Percentiles rank a stretch among this genome's conserved stretches.
These are phyloP conservation scores for Sphaerodactylus townsendi DNA, from an alignment of 2,113 vertebrate genomes.

Conservation along the genomic window DNA sequence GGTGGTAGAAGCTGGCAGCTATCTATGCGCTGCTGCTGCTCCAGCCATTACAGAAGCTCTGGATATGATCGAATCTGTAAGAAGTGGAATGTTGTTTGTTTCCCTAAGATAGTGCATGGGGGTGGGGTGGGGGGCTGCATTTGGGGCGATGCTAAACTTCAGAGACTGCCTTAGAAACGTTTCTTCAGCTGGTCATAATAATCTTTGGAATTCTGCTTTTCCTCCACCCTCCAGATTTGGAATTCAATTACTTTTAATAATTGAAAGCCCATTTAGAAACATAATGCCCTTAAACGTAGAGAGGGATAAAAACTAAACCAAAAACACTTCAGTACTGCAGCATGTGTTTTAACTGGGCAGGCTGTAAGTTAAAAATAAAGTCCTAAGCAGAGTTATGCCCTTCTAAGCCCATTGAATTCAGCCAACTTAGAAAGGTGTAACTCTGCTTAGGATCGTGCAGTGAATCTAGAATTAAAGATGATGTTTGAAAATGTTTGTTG, in stretches of 20 bases:
- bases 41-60: conserved; percentile 87
- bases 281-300: background rate
- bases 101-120: background rate
- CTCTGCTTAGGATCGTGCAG: no score
- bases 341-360: background rate
- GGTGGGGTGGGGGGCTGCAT: background rate
- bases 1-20: conserved; percentile 89
- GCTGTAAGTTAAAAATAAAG: background rate
- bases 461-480: background rate
- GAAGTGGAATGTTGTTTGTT: conserved; percentile 29
- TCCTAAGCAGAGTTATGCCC: no score
- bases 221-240: background rate
- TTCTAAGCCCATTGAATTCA: no score
- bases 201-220: background rate
- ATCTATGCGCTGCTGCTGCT: conserved; percentile 78
- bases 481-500: background rate
- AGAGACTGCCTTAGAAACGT: background rate
- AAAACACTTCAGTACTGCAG: background rate
- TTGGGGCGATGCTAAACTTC: background rate
- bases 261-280: background rate
- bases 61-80: conserved; percentile 93
- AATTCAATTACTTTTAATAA: background rate
- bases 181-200: background rate
- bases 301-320: background rate
- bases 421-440: no score